These are phyloP conservation scores for Podiceps cristatus DNA, from an alignment of 2,113 vertebrate genomes.

Conservation along the genomic window DNA sequence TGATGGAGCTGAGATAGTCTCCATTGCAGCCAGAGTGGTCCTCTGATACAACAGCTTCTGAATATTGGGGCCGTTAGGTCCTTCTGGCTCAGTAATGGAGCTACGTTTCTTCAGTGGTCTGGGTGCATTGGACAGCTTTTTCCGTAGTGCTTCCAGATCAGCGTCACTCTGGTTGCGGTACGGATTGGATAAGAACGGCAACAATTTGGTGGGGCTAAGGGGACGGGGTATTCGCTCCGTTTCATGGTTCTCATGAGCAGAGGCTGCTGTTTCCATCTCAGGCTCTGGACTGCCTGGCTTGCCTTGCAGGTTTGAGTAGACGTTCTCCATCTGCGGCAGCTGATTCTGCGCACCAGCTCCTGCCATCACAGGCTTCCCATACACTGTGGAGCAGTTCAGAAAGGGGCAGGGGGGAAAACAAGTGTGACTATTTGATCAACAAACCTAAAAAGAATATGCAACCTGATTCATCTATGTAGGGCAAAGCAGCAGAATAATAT, in stretches of 20 bases:
- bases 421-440: background rate
- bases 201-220: conserved; percentile 94
- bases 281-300: conserved; percentile 79
- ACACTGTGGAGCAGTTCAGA: conserved; percentile 78
- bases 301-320: conserved; percentile 77
- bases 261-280: conserved; percentile 66
- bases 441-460: background rate
- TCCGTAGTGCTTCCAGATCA: conserved; percentile 92
- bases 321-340: conserved; percentile 76
- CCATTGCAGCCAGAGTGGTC: conserved; percentile 96
- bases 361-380: conserved; percentile 91
- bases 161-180: conserved; percentile 97
- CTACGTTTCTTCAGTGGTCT: conserved; percentile 95
- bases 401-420: background rate
- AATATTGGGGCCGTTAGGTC: conserved; percentile 94
- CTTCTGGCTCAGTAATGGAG: conserved; percentile 97
- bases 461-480: background rate
- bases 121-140: conserved; percentile 93
- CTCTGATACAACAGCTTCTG: conserved; percentile 97
- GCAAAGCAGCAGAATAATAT: background rate
- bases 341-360: conserved; percentile 68
- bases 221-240: conserved; percentile 91
- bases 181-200: conserved; percentile 94
- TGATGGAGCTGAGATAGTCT: conserved; percentile 81
- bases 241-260: conserved; percentile 78